Evolutionary conservation across 37 sponge, comb jelly and placozoan genomes (phyloP).

Genomic region (Mnemiopsis leidyi): DNA sequence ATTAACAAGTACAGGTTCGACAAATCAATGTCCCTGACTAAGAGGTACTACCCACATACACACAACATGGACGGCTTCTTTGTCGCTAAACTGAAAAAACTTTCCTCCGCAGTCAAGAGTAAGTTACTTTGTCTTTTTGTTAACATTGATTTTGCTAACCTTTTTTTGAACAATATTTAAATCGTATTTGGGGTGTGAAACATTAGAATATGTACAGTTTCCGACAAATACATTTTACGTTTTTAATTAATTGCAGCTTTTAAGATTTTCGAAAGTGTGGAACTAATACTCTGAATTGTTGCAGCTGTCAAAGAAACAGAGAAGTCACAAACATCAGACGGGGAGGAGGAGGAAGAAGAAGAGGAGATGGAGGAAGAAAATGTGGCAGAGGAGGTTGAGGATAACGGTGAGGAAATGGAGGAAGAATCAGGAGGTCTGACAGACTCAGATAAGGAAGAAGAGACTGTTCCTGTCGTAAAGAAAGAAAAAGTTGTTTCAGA

Average conservation of each 20-base stretch:
- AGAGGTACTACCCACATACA: slow-evolving; percentile 92
- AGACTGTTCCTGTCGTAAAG: no score
- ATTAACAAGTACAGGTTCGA: slow-evolving; percentile 82
- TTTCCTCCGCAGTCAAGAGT: slow-evolving; percentile 61
- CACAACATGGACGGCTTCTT: slow-evolving; percentile 99
- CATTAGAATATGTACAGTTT: no score
- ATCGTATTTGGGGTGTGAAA: no score
- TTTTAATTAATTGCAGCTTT: no score
- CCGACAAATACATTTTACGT: no score
- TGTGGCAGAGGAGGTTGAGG: not conserved
- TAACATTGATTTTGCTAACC: not conserved
- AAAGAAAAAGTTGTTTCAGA: no score
- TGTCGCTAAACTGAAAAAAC: slow-evolving; percentile 93
- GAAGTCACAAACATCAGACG: not conserved
- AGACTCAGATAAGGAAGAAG: not conserved
- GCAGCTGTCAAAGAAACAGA: not conserved
- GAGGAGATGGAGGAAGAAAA: not conserved
- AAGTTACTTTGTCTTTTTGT: not conserved
- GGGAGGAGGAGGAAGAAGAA: not conserved
- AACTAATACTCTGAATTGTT: not conserved
- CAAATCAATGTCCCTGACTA: slow-evolving; percentile 77
- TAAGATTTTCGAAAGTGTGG: not conserved
- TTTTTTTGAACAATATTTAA: no score
- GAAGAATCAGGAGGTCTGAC: not conserved
- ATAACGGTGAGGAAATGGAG: not conserved